These are phyloP conservation scores for Sorex fumeus DNA, from an alignment of 2,113 vertebrate genomes.

Conservation along the genomic window DNA sequence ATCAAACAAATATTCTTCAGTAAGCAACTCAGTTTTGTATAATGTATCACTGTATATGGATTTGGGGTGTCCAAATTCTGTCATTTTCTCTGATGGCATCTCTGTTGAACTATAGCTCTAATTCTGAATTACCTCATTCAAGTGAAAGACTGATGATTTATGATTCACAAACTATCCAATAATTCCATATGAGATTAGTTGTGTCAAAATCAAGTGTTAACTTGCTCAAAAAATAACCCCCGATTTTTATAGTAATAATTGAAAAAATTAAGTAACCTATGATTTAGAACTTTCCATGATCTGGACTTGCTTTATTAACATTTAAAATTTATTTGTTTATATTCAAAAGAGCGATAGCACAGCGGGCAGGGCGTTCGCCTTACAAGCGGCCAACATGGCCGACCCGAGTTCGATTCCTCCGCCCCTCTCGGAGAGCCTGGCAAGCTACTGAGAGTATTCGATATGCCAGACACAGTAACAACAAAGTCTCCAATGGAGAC, in stretches of 20 bases:
- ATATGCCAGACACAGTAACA: no score
- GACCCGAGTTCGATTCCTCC: no score
- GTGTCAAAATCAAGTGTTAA: background rate
- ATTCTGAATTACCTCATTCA: background rate
- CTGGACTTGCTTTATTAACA: background rate
- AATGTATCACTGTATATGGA: background rate
- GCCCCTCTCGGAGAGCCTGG: no score
- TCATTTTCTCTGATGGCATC: background rate
- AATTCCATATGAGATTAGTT: background rate
- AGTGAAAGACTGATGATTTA: background rate
- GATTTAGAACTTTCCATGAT: background rate
- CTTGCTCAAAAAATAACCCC: conserved; percentile 32
- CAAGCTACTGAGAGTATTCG: no score
- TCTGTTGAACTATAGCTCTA: background rate
- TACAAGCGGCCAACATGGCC: no score
- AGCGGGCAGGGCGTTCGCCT: no score
- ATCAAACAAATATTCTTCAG: background rate
- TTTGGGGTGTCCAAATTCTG: background rate
- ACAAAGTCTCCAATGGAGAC: no score
- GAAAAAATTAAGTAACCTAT: background rate
- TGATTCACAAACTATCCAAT: background rate
- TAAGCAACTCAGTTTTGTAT: background rate
- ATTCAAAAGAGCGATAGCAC: no score
- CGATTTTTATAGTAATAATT: conserved; percentile 1
- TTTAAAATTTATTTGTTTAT: no score